Conservation (phyloP, 2,113 vertebrate species). For the Poeciliopsis occidentalis region DNA sequence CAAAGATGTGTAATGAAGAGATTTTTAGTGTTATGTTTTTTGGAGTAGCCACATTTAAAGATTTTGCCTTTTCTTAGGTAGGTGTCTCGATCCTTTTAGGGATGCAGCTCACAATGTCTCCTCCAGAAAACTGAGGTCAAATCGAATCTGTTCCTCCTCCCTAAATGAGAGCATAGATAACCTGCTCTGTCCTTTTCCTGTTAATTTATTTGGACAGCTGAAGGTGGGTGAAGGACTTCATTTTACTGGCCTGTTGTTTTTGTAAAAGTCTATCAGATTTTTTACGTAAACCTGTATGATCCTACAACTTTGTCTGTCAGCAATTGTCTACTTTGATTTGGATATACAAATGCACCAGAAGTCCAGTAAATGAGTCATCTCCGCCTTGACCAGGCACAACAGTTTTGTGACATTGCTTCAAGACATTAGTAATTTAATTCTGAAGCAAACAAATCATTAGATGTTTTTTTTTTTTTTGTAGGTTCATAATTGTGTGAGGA, state of each 20-base stretch:
- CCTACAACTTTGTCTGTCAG: neutral
- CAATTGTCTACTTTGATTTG: neutral
- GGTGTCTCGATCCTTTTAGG: neutral
- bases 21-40: neutral
- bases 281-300: neutral
- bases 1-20: neutral
- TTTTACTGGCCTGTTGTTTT: neutral
- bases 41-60: neutral
- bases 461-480: neutral
- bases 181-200: conserved; percentile 1
- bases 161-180: neutral
- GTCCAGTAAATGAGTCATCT: neutral
- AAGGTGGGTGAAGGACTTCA: neutral
- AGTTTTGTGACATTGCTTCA: neutral
- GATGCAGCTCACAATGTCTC: neutral
- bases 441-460: neutral
- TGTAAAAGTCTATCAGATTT: neutral
- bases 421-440: neutral
- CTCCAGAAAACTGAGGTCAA: neutral
- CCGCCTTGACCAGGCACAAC: neutral
- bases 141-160: neutral
- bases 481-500: neutral
- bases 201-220: conserved; percentile 1
- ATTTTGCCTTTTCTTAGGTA: neutral
- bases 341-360: neutral